Conservation (phyloP, 2,797 vertebrate species). For the Apogon hyalosoma region DNA sequence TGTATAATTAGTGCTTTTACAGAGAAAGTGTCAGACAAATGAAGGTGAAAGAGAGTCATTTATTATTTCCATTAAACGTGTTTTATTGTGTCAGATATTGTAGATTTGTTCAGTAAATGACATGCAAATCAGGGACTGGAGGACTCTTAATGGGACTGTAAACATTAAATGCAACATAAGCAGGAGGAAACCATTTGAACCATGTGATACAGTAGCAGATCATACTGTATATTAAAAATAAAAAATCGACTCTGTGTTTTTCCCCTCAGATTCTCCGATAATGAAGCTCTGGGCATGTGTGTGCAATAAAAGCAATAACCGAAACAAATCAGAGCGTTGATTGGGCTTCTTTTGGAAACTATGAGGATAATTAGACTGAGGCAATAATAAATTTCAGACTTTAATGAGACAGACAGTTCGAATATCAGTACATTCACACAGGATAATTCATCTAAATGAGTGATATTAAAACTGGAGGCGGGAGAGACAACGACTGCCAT, state of each 20-base stretch:
- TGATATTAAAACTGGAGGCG: conserved; percentile 71
- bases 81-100: conserved; percentile 28
- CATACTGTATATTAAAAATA: conserved; percentile 4
- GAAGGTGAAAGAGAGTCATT: conserved; percentile 43
- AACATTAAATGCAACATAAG: no score
- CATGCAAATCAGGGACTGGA: conserved; percentile 47
- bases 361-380: conserved; percentile 59
- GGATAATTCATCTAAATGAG: conserved; percentile 73
- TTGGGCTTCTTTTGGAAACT: conserved; percentile 51
- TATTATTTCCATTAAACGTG: conserved; percentile 15
- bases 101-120: conserved; percentile 59
- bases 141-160: no score
- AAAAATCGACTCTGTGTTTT: neutral
- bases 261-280: conserved; percentile 10
- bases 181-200: conserved; percentile 13
- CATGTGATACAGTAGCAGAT: neutral
- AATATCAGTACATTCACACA: conserved; percentile 57
- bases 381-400: conserved; percentile 65
- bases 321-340: conserved; percentile 55
- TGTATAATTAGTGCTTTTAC: conserved; percentile 72
- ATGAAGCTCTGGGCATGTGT: conserved; percentile 23
- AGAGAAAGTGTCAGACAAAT: conserved; percentile 53
- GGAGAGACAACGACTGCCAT: conserved; percentile 41
- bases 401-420: conserved; percentile 64
- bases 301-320: conserved; percentile 56